Conservation (phyloP, 2,797 vertebrate species). For the Sebastes oblongus region DNA sequence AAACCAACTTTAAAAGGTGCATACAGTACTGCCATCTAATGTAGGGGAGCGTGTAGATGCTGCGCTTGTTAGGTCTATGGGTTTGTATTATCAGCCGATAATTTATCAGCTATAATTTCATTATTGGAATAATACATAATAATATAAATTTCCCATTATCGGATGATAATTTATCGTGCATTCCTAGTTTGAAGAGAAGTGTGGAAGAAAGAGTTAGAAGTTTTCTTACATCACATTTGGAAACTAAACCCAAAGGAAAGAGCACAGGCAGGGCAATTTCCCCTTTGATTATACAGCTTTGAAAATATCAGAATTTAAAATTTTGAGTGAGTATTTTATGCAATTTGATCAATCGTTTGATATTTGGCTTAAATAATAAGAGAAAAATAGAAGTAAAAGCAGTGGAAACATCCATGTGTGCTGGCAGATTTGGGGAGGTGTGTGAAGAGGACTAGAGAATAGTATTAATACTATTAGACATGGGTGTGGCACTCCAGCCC, state of each 20-base stretch:
- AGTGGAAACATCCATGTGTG: background rate
- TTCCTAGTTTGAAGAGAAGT: background rate
- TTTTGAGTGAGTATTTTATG: background rate
- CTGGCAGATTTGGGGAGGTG: constrained; percentile 22
- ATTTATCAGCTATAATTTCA: too few relatives aligned
- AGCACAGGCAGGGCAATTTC: background rate
- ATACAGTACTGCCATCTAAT: too few relatives aligned
- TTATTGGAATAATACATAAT: too few relatives aligned
- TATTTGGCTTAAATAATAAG: background rate
- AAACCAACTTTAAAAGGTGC: too few relatives aligned
- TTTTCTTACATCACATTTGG: background rate
- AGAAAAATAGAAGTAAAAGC: background rate
- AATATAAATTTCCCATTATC: too few relatives aligned
- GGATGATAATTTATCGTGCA: too few relatives aligned
- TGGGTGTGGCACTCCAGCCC: constrained; percentile 57
- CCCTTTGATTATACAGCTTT: background rate
- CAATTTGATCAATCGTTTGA: background rate
- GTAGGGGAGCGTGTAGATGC: too few relatives aligned
- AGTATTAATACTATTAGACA: constrained; percentile 58
- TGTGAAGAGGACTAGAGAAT: constrained; percentile 40
- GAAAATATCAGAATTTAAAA: background rate
- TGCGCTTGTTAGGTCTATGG: too few relatives aligned
- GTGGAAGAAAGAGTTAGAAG: background rate
- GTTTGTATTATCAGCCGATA: too few relatives aligned
- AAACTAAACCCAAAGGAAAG: background rate